These are phyloP conservation scores for Drosophila novamexicana DNA, from an alignment of 1,140 invertebrate genomes.

Conservation along the genomic window DNA sequence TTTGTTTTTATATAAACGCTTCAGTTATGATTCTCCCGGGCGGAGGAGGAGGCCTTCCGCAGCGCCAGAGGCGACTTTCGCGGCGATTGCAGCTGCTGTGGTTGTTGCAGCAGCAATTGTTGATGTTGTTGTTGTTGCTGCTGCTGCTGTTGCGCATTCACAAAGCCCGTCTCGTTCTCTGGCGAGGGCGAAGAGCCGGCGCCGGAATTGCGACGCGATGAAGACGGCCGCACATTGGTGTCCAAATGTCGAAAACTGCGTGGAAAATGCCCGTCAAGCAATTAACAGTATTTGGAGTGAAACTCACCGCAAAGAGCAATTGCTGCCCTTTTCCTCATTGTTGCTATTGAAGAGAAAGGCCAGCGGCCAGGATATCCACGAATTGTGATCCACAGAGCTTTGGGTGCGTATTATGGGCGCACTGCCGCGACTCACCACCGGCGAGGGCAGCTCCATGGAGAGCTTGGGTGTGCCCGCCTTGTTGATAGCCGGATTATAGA, in stretches of 20 bases:
- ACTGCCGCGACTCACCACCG: constrained; percentile 84
- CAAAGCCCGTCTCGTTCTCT: constrained; percentile 84
- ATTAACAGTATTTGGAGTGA: too few species aligned
- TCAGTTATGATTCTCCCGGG: constrained; percentile 62
- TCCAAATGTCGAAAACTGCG: constrained; percentile 91
- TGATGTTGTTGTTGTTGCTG: constrained; percentile 43
- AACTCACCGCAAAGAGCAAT: constrained; percentile 91
- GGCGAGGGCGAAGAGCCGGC: constrained; percentile 88
- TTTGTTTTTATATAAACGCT: constrained; percentile 11
- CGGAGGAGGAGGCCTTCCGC: constrained; percentile 61
- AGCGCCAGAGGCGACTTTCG: constrained; percentile 83
- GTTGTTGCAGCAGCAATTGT: constrained; percentile 48
- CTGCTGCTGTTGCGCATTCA: constrained; percentile 57
- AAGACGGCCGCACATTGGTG: constrained; percentile 88
- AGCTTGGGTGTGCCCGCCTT: constrained; percentile 87
- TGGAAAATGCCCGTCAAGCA: too few species aligned
- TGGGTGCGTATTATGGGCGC: constrained; percentile 85
- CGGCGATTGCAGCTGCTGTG: constrained; percentile 66
- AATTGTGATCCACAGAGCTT: constrained; percentile 85
- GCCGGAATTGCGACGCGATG: constrained; percentile 81
- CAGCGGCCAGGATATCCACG: constrained; percentile 96
- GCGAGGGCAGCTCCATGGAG: constrained; percentile 84
- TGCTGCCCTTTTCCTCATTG: constrained; percentile 88
- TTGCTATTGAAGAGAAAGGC: constrained; percentile 91
- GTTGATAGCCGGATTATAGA: constrained; percentile 95